Conservation (phyloP, 2,888 invertebrate species). For the Notocelia uddmanniana region DNA sequence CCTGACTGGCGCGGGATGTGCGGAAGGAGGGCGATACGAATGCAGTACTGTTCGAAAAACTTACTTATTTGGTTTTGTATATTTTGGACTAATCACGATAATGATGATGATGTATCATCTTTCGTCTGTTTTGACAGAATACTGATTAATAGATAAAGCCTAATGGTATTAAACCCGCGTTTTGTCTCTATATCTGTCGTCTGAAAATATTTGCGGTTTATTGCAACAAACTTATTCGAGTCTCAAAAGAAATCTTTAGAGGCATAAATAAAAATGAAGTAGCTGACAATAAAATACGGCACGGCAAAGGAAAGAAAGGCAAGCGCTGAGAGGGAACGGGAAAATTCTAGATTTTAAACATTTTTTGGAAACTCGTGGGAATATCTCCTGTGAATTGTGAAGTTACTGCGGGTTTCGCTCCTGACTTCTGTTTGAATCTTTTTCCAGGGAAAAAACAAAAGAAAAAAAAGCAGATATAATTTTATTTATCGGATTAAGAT, state of each 20-base stretch:
- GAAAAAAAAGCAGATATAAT: background rate
- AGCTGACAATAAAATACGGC: slow-evolving; percentile 32
- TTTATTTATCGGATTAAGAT: background rate
- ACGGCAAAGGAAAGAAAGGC: slow-evolving; percentile 15
- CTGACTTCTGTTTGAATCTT: background rate
- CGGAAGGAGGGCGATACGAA: no score
- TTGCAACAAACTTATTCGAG: background rate
- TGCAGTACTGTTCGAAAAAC: no score
- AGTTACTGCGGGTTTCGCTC: background rate
- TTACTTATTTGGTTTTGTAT: no score
- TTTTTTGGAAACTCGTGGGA: slow-evolving; percentile 14
- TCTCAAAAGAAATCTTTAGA: background rate
- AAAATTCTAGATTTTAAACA: slow-evolving; percentile 12
- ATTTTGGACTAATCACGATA: no score
- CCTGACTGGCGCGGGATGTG: no score
- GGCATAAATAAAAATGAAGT: slow-evolving; percentile 21
- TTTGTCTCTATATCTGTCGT: background rate
- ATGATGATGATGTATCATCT: no score
- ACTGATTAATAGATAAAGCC: no score
- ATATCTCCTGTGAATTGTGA: slow-evolving; percentile 3
- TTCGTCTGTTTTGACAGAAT: no score
- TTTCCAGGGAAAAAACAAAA: background rate
- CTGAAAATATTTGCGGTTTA: background rate
- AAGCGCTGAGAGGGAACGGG: slow-evolving; percentile 13
- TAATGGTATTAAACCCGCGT: no score